Evolutionary conservation across 2,113 vertebrate species (phyloP), one percentile per base, ranked within the genome.

Genomic region (Mixornis gularis): DNA sequence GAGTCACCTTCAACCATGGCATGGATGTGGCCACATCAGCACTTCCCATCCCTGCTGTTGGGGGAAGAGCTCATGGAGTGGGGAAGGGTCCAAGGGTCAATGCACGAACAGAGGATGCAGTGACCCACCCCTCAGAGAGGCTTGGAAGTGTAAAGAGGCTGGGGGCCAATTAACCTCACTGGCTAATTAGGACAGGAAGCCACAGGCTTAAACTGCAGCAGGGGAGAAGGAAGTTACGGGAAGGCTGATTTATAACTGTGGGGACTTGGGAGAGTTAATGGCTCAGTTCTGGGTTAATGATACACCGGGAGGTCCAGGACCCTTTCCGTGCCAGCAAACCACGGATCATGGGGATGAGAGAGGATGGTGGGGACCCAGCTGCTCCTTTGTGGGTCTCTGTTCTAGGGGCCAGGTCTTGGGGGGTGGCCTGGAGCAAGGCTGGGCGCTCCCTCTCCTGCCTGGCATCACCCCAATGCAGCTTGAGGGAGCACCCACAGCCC

Each of bases 151-250:
- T 77, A 82, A 79, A 93, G 86, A 89, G 48, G 71, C 76, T 65
- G 76, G 87, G 30, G 91, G 70, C 83, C 88, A 85, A 79, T 92
- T 94, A 91, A 93, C 91, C 83, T 95, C 60, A 38, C 70, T 44
- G 74, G 90, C 87, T 95, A 96, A 93, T 85, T 95, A 93, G 95
- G 84, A 91, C 94, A 95, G 90, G 94, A 94, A 94, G 85, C 90
- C 93, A 85, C 77, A 43, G 71, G 63, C 80, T 95, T 89, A 52
- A 90, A 83, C 30, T 65, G 83, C 81, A 89, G 88, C 87, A 68
- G 73, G 87, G 87, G 82, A 95, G 74, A 90, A 85, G 85, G 79
- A 95, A 94, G 94, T 95, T 94, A 87, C 0, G 6, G 72, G 68
- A 90, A 94, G 70, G 87, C 74, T 92, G 87, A 93, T 94, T 94